Evolutionary conservation across 2,113 vertebrate genomes (phyloP).

Genomic region (Oophaga pumilio): DNA sequence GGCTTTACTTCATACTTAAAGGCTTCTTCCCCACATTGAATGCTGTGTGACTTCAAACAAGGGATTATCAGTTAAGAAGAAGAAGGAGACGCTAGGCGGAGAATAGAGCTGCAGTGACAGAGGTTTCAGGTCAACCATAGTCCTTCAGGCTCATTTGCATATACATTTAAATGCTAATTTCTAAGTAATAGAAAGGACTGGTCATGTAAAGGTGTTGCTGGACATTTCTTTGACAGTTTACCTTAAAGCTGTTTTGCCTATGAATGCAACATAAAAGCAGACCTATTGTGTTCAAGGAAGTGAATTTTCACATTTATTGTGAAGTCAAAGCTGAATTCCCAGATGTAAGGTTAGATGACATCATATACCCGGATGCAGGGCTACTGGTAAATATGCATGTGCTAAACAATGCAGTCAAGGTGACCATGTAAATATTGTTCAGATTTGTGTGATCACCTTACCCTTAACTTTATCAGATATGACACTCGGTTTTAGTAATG

Average conservation of each 20-base stretch:
- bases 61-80: too few species aligned
- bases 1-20: too few species aligned
- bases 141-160: too few species aligned
- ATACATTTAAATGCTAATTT: too few species aligned
- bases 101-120: too few species aligned
- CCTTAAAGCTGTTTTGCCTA: neutral
- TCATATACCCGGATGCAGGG: constrained; percentile 50
- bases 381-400: constrained; percentile 48
- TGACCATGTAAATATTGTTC: constrained; percentile 51
- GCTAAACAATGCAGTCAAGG: constrained; percentile 43
- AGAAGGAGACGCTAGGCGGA: too few species aligned
- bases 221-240: neutral
- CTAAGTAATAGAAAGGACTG: too few species aligned
- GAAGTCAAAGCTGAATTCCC: constrained; percentile 53
- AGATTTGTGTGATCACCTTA: constrained; percentile 30
- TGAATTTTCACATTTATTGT: constrained; percentile 54
- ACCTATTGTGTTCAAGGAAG: constrained; percentile 55
- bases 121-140: too few species aligned
- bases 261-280: constrained; percentile 30
- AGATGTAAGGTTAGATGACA: constrained; percentile 55
- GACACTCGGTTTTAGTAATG: neutral
- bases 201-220: too few species aligned
- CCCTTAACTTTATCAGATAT: constrained; percentile 45
- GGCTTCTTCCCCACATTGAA: too few species aligned
- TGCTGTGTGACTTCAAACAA: too few species aligned